Conservation (phyloP, 1,140 invertebrate species). For the Papilio dardanus region DNA sequence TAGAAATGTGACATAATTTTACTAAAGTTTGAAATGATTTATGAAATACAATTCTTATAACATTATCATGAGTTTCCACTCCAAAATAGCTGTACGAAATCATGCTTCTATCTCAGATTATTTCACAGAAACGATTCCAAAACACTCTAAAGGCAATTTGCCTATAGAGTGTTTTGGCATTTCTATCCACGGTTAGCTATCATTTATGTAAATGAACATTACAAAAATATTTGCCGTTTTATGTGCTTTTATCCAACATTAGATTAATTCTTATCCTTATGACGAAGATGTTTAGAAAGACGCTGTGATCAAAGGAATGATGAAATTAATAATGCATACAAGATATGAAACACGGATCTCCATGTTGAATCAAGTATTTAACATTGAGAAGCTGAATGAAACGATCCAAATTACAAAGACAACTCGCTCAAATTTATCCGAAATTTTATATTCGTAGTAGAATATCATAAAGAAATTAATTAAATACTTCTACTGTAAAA, state of each 20-base stretch:
- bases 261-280: not conserved
- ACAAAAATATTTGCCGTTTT: not conserved
- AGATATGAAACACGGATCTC: not conserved
- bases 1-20: not conserved
- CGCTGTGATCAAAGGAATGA: conserved; percentile 13
- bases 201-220: not conserved
- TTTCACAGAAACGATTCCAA: not conserved
- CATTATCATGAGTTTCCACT: not conserved
- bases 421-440: not conserved
- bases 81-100: not conserved
- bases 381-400: not conserved
- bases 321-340: not conserved
- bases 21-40: not conserved
- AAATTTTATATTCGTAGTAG: too few species aligned
- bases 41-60: not conserved
- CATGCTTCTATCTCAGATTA: not conserved
- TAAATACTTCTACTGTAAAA: not conserved
- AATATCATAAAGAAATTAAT: conserved; percentile 2
- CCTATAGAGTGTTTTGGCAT: too few species aligned
- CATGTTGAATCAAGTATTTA: not conserved
- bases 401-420: not conserved
- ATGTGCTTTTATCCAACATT: not conserved
- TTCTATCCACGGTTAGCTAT: too few species aligned
- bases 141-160: too few species aligned
- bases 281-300: not conserved